A percentile compares a stretch with the other conserved stretches of the same genome.
Evolutionary conservation across 1,140 invertebrate genomes (phyloP).

Genomic region (Drosophila mauritiana): DNA sequence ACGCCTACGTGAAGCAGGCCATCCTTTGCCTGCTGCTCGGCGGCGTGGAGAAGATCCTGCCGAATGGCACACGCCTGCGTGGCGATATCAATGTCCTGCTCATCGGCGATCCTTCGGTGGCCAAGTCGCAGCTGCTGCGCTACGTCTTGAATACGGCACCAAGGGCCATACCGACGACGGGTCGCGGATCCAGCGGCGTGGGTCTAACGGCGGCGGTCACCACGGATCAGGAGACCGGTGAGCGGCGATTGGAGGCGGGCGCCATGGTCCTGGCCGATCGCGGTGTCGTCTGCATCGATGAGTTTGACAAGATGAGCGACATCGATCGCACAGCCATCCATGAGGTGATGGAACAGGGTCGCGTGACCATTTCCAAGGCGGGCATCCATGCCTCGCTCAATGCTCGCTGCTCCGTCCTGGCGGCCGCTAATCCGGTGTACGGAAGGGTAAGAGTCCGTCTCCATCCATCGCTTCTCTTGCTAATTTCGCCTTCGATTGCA

Average conservation of each 20-base stretch:
- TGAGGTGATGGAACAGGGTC: conserved; percentile 98
- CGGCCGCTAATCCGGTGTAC: conserved; percentile 99
- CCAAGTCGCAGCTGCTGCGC: conserved; percentile 98
- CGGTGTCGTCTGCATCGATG: conserved; percentile 99
- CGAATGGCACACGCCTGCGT: conserved; percentile 97
- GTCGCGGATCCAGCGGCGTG: conserved; percentile 97
- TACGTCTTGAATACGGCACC: conserved; percentile 98
- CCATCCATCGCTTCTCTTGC: too few species aligned
- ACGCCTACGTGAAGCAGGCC: conserved; percentile 98
- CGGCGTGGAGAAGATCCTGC: conserved; percentile 97
- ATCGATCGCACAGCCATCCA: conserved; percentile 99
- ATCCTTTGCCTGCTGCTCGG: conserved; percentile 97
- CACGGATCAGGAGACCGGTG: conserved; percentile 96
- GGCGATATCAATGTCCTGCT: conserved; percentile 99
- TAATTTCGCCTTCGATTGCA: conserved; percentile 74
- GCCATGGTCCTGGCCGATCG: conserved; percentile 99
- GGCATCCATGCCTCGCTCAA: conserved; percentile 99
- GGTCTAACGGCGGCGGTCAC: conserved; percentile 99
- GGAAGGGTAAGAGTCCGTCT: conserved; percentile 89
- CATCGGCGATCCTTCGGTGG: conserved; percentile 99
- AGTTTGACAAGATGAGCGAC: conserved; percentile 99
- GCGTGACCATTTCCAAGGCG: conserved; percentile 99
- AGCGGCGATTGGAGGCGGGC: conserved; percentile 96
- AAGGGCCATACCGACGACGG: conserved; percentile 98
- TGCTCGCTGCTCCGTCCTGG: conserved; percentile 98